Evolutionary conservation across 2,888 invertebrate genomes (phyloP).

Genomic region (Pimpla rufipes): DNA sequence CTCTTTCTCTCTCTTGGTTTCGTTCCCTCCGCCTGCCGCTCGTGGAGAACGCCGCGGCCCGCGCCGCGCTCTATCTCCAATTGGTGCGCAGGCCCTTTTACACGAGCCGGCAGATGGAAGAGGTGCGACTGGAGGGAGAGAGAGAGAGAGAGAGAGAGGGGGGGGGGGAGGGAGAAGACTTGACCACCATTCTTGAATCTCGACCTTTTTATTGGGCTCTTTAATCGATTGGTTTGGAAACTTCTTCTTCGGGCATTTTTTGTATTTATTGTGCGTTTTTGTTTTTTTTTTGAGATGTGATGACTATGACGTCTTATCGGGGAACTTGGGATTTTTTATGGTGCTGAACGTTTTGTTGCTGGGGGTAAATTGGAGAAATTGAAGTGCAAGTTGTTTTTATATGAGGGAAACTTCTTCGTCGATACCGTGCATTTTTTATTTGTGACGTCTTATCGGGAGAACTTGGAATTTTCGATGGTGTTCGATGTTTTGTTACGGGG

Average conservation of each 20-base stretch:
- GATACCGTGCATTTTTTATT: no score
- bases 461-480: constrained; percentile 40
- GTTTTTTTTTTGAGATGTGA: constrained; percentile 7
- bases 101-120: constrained; percentile 12
- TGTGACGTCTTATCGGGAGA: no score
- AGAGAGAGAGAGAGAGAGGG: not conserved
- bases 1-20: constrained; percentile 20
- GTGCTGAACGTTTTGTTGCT: no score
- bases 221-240: constrained; percentile 22
- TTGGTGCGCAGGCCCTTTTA: constrained; percentile 55
- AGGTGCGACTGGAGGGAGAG: not conserved
- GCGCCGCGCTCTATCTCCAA: constrained; percentile 30
- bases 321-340: constrained; percentile 35
- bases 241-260: constrained; percentile 8
- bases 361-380: no score
- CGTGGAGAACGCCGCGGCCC: no score
- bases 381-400: no score
- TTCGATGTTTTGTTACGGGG: no score
- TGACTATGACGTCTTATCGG: not conserved
- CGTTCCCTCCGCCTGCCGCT: no score
- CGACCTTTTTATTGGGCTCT: not conserved
- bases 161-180: not conserved
- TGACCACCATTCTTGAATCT: constrained; percentile 7
- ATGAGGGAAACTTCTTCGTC: no score
- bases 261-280: not conserved